Evolutionary conservation across 2,113 vertebrate species (phyloP).

Genomic region (Callaeas wilsoni): DNA sequence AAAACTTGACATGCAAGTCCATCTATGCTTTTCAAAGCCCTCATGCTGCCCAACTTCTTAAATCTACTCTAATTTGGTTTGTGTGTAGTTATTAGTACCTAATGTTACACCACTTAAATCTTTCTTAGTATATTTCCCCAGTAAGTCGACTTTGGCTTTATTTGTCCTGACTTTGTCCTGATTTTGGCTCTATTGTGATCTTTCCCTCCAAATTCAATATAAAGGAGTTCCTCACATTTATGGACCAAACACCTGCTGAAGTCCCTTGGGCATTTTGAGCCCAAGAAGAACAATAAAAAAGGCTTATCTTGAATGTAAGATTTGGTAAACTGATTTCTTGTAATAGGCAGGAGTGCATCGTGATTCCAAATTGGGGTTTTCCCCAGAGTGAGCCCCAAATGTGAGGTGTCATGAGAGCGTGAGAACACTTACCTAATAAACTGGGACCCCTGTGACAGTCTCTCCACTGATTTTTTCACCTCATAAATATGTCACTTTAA

Average conservation of each 20-base stretch:
- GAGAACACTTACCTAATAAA: slow-evolving; percentile 50
- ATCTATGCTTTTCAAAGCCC: neutral
- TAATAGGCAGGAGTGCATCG: slow-evolving; percentile 8
- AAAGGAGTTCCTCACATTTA: slow-evolving; percentile 8
- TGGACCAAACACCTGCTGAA: slow-evolving; percentile 47
- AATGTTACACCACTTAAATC: neutral
- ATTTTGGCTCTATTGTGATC: neutral
- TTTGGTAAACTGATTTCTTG: slow-evolving; percentile 42
- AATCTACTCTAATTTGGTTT: neutral
- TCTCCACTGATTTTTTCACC: slow-evolving; percentile 58
- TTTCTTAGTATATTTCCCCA: neutral
- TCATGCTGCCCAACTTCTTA: neutral
- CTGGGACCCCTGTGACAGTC: slow-evolving; percentile 28
- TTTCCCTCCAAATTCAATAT: slow-evolving; percentile 18
- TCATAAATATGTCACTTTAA: slow-evolving; percentile 70
- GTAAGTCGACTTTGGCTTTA: neutral
- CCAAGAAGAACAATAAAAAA: slow-evolving; percentile 50
- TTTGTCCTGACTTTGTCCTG: neutral
- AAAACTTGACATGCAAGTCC: neutral
- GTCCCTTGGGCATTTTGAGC: neutral
- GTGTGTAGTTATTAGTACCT: neutral
- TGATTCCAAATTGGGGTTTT: neutral
- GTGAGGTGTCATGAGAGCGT: slow-evolving; percentile 15
- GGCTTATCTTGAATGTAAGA: slow-evolving; percentile 42
- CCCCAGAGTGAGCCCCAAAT: neutral